Evolutionary conservation across 2,113 vertebrate genomes (phyloP).

Genomic region (Xiphophorus couchianus): DNA sequence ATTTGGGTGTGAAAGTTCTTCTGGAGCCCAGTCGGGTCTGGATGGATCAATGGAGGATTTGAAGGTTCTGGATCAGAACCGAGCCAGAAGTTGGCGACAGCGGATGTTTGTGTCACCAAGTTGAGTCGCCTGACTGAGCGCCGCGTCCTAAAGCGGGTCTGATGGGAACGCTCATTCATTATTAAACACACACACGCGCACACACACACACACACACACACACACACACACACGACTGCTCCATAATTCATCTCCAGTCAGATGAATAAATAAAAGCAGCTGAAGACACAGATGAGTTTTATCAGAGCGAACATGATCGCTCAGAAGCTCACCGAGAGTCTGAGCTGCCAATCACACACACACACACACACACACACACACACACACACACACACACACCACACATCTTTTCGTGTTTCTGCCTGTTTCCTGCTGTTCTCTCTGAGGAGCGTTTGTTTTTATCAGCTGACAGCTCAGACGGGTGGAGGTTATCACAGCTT

Average conservation of each 20-base stretch:
- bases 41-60: too few species aligned
- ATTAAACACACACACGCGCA: constrained; percentile 59
- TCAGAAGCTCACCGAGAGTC: constrained; percentile 2
- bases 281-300: constrained; percentile 46
- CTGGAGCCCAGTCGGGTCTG: too few species aligned
- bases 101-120: constrained; percentile 33
- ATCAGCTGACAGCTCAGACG: constrained; percentile 18
- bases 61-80: too few species aligned
- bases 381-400: constrained; percentile 5
- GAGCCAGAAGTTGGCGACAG: not conserved
- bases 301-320: constrained; percentile 51
- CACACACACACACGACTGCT: constrained; percentile 29
- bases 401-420: not conserved
- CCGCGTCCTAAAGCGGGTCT: constrained; percentile 68
- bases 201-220: constrained; percentile 16
- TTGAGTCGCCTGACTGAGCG: constrained; percentile 40
- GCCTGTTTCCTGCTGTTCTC: constrained; percentile 13
- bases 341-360: constrained; percentile 15
- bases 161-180: constrained; percentile 66
- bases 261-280: constrained; percentile 73
- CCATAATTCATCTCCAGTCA: constrained; percentile 66
- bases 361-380: constrained; percentile 10
- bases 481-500: constrained; percentile 9
- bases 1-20: too few species aligned
- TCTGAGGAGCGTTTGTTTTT: constrained; percentile 25